A percentile compares a stretch with the other conserved stretches of the same genome.
phyloP scores from a whole-genome alignment of 2,113 vertebrate genomes.

The Mustela nigripes region DNA sequence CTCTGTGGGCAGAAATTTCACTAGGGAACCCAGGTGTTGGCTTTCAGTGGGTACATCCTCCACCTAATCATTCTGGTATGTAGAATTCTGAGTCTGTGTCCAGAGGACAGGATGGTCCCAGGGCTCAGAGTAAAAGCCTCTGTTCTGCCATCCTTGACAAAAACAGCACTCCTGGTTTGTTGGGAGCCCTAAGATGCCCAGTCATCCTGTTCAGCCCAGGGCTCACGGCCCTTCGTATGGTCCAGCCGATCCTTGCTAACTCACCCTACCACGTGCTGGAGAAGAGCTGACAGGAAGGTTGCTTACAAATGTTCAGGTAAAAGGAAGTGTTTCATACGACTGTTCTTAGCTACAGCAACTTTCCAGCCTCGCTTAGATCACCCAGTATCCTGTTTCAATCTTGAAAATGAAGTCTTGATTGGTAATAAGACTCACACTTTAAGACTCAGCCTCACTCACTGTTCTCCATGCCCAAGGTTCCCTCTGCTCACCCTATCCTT shows the following conservation, averaged over 20 bases:
- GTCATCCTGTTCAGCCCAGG: neutral
- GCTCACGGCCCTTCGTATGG: neutral
- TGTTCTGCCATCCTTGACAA: neutral
- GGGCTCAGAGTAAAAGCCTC: neutral
- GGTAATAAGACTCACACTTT: neutral
- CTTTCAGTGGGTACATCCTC: neutral
- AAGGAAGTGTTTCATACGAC: neutral
- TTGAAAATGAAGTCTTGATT: conserved; percentile 7
- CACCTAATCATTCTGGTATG: neutral
- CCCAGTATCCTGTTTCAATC: neutral
- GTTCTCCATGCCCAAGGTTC: neutral
- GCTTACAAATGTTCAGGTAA: neutral
- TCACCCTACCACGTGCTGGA: neutral
- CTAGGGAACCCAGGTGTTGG: neutral
- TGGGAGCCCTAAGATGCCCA: neutral
- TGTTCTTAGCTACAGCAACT: neutral
- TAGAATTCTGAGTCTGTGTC: neutral
- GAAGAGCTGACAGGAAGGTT: neutral
- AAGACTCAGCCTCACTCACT: neutral
- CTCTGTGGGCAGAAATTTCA: neutral
- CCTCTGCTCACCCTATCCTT: neutral
- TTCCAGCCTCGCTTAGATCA: neutral
- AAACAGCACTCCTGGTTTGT: neutral
- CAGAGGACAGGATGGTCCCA: neutral
- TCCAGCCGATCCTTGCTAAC: neutral